Percentiles rank a stretch among this genome's conserved stretches.
phyloP scores from a whole-genome alignment of 2,888 invertebrate species.

The Cheilosia variabilis region DNA sequence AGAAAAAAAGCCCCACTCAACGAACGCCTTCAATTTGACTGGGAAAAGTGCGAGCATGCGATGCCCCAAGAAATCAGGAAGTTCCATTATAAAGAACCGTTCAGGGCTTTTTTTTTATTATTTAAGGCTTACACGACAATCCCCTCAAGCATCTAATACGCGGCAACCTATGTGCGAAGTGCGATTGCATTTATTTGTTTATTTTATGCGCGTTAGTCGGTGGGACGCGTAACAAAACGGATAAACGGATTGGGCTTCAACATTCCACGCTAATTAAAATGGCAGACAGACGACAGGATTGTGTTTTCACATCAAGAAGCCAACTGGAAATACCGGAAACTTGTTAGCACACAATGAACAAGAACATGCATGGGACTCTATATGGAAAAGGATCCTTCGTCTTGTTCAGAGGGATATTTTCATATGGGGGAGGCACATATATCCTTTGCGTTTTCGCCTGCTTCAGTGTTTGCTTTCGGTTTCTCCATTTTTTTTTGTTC shows the following conservation, averaged over 20 bases:
- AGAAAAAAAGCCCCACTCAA: too few species aligned
- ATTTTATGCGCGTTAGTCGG: neutral
- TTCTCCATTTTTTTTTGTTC: constrained; percentile 5
- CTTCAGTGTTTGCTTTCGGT: constrained; percentile 49
- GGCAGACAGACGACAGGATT: constrained; percentile 25
- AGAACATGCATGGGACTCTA: neutral
- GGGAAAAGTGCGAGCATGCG: too few species aligned
- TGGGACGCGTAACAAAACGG: neutral
- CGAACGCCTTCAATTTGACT: too few species aligned
- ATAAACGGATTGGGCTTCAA: constrained; percentile 10
- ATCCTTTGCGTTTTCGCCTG: constrained; percentile 27
- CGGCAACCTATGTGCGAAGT: neutral
- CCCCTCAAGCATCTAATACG: neutral
- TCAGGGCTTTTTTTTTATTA: neutral
- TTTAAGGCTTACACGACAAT: neutral
- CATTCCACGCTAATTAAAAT: constrained; percentile 55
- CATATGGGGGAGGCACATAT: constrained; percentile 3
- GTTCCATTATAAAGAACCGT: too few species aligned
- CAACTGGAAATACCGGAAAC: constrained; percentile 58
- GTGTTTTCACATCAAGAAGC: constrained; percentile 31
- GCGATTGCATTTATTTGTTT: constrained; percentile 2
- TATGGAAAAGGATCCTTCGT: constrained; percentile 24
- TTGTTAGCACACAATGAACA: constrained; percentile 51
- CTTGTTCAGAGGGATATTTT: constrained; percentile 12
- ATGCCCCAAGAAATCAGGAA: too few species aligned